Evolutionary conservation across 2,797 vertebrate genomes (phyloP).

Genomic region (Antennarius maculatus): DNA sequence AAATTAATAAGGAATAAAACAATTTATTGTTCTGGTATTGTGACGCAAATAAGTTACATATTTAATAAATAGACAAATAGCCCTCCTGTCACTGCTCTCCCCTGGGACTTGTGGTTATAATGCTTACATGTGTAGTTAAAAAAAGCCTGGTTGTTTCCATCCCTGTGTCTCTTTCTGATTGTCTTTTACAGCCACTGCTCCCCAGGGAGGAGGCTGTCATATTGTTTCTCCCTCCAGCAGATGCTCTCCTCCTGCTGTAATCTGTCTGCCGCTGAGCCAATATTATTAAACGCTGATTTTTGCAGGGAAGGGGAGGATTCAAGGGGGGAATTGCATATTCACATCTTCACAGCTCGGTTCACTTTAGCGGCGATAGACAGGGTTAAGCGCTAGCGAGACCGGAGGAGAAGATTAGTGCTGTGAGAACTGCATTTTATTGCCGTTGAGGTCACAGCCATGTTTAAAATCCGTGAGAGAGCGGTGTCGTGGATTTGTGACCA

Average conservation of each 20-base stretch:
- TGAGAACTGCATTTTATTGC: conserved; percentile 77
- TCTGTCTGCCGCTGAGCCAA: conserved; percentile 72
- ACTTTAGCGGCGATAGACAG: conserved; percentile 62
- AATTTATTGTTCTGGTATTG: conserved; percentile 13
- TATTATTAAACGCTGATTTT: conserved; percentile 69
- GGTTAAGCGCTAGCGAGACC: conserved; percentile 74
- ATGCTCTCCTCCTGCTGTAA: conserved; percentile 72
- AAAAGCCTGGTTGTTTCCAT: conserved; percentile 59
- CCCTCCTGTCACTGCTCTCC: conserved; percentile 24
- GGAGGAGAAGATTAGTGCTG: conserved; percentile 71
- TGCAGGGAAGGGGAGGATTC: conserved; percentile 3
- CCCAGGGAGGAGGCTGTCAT: conserved; percentile 67
- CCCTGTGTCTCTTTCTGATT: conserved; percentile 65
- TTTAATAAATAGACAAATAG: conserved; percentile 33
- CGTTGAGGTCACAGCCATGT: conserved; percentile 77
- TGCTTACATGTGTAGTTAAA: conserved; percentile 55
- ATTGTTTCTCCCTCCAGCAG: conserved; percentile 77
- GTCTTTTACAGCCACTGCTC: conserved; percentile 75
- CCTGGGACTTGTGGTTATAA: conserved; percentile 53
- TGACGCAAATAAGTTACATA: conserved; percentile 38
- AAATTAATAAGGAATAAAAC: conserved; percentile 34
- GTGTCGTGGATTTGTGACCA: conserved; percentile 46
- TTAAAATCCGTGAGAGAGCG: conserved; percentile 70
- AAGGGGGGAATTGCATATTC: conserved; percentile 30
- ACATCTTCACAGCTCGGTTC: conserved; percentile 58